phyloP scores from a whole-genome alignment of 30 jellyfish, hydroid and myxozoan genomes.

The Hydra vulgaris region DNA sequence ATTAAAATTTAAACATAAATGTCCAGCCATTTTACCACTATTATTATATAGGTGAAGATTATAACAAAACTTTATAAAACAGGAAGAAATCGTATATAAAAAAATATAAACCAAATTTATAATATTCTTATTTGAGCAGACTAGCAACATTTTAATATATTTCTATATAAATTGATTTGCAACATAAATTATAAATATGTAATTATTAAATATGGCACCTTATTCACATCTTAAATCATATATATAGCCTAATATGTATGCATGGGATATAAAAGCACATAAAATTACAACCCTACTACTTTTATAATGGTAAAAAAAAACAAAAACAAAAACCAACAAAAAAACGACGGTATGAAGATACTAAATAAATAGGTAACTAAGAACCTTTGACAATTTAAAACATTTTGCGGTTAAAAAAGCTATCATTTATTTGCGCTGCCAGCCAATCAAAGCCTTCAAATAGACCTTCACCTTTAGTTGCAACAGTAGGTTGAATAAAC shows the following conservation, averaged over 20 bases:
- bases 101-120: no score
- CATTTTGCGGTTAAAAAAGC: constrained; percentile 25
- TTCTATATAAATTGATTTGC: no score
- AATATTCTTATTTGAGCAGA: no score
- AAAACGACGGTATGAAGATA: not conserved
- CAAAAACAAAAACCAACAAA: not conserved
- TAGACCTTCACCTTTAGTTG: constrained; percentile 90
- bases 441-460: constrained; percentile 92
- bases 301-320: not conserved
- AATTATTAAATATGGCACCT: no score
- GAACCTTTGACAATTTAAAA: not conserved
- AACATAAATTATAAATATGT: no score
- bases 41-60: no score
- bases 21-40: no score
- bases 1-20: no score
- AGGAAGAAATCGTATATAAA: no score
- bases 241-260: not conserved
- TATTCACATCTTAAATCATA: no score
- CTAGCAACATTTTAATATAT: no score
- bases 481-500: constrained; percentile 94
- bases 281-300: not conserved
- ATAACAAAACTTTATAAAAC: no score
- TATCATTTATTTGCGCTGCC: constrained; percentile 55
- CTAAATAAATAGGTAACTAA: not conserved
- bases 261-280: not conserved